Base-by-base conservation (phyloP, 1,140 invertebrate species). In the Temnothorax curvispinosus region DNA sequence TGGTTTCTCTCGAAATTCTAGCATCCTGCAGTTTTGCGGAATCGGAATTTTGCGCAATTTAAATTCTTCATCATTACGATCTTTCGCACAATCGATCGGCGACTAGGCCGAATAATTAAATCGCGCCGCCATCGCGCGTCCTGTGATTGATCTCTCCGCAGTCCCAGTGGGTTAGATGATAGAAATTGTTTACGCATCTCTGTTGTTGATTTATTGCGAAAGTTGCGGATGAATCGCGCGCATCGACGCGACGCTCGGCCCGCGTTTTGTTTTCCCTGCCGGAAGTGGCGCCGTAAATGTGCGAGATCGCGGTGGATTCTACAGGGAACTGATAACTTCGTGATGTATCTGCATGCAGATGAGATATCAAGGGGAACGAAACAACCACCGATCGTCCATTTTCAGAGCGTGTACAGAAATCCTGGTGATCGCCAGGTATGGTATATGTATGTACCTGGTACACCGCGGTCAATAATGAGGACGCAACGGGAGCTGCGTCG, bases 141-240 rank as follows among this genome's bases (percentile, higher is more conserved):
- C 64, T n/a, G 18, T 71, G 77, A 81, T 81, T 71, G 77, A 81
- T 81, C 64, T 71, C n/a, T 38, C 64, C 11, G 15, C 47, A 18
- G 32, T 62, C 75, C 38, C 41, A 4, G 5, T 32, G 64, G 47
- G 11, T n/a, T 54, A 80, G 64, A 80, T 54, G 77, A 81, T 81
- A 71, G 77, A 71, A 81, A 81, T 81, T 81, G 64, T 81, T 81
- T 81, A 81, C 77, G 77, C 47, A 81, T 81, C 50, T 81, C 77
- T n/a, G 64, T 41, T 41, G 64, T 81, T 81, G 77, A 81, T 81
- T 81, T 81, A 81, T 81, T 54, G 77, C 64, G 18, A 81, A 81
- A 81, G 77, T 81, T 81, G 8, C 47, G 77, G 21, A 47, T 35
- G 50, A 69, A 81, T 80, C 62, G 77, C 76, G 60, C 65, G 44